Conservation (phyloP, 2,888 invertebrate species). For the Hemaris fuciformis region DNA sequence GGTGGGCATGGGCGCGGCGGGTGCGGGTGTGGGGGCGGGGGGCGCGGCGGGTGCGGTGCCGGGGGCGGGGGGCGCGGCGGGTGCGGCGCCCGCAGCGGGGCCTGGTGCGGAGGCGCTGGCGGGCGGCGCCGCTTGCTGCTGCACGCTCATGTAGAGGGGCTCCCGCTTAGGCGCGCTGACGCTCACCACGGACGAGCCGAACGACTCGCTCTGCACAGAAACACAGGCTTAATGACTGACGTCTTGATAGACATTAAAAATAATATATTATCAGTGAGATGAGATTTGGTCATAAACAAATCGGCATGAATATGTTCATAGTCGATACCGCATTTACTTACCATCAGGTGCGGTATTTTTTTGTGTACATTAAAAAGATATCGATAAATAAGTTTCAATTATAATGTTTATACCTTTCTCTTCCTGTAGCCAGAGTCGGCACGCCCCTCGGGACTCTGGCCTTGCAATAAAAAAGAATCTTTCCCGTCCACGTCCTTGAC, state of each 20-base stretch:
- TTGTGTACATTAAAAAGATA: not conserved
- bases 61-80: conserved; percentile 17
- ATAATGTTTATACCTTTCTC: conserved; percentile 31
- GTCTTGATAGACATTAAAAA: no score
- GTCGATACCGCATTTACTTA: no score
- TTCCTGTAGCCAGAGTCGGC: conserved; percentile 63
- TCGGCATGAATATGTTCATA: no score
- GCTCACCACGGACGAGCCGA: conserved; percentile 57
- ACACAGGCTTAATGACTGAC: no score
- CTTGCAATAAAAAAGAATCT: conserved; percentile 73
- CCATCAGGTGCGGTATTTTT: no score
- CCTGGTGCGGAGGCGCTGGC: conserved; percentile 18
- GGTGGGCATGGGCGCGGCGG: not conserved
- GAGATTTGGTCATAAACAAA: no score
- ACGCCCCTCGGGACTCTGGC: conserved; percentile 71
- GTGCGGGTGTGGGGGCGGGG: conserved; percentile 10
- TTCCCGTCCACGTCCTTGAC: conserved; percentile 49
- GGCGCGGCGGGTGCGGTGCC: conserved; percentile 12
- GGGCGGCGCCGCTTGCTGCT: conserved; percentile 21
- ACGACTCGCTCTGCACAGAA: conserved; percentile 37
- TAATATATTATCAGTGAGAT: no score
- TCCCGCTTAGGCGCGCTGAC: conserved; percentile 47
- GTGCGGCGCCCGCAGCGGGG: conserved; percentile 14
- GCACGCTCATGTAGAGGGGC: conserved; percentile 44
- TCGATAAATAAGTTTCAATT: not conserved